A percentile compares a stretch with the other conserved stretches of the same genome.
These are phyloP conservation scores for Eremophila alpestris DNA, from an alignment of 2,797 vertebrate species.

Conservation along the genomic window DNA sequence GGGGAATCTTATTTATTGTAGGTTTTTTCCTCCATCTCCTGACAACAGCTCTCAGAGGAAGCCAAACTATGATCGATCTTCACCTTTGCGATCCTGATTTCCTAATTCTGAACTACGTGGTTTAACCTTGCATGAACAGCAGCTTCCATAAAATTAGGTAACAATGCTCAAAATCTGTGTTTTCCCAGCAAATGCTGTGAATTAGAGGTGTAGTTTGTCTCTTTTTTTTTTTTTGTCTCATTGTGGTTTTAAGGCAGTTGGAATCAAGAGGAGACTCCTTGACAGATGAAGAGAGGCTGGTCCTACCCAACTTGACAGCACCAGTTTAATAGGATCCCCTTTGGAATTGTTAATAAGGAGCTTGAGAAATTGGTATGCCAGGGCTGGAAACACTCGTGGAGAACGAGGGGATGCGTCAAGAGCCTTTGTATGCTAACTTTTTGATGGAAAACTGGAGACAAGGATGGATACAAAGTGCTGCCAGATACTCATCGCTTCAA, in stretches of 20 bases:
- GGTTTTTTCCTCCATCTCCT: not conserved
- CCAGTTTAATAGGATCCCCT: slow-evolving; percentile 13
- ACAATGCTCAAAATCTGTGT: not conserved
- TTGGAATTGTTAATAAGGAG: slow-evolving; percentile 17
- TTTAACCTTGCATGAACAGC: not conserved
- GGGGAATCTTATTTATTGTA: not conserved
- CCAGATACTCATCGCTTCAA: fast-evolving
- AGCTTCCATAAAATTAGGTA: not conserved
- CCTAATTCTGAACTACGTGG: not conserved
- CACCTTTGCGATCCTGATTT: not conserved
- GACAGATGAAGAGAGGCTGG: not conserved
- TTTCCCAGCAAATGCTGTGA: not conserved
- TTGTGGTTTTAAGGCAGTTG: not conserved
- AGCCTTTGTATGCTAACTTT: not conserved
- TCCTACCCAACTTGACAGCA: slow-evolving; percentile 20
- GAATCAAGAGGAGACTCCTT: not conserved
- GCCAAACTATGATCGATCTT: not conserved
- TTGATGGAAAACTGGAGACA: not conserved
- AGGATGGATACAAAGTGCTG: not conserved
- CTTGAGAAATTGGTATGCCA: not conserved
- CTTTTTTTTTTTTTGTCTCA: not conserved
- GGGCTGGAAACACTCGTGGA: not conserved
- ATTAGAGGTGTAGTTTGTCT: not conserved
- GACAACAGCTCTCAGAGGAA: not conserved
- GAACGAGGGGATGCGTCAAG: not conserved